Base-by-base conservation (phyloP, 1,140 invertebrate genomes). In the Bombyx mori region DNA sequence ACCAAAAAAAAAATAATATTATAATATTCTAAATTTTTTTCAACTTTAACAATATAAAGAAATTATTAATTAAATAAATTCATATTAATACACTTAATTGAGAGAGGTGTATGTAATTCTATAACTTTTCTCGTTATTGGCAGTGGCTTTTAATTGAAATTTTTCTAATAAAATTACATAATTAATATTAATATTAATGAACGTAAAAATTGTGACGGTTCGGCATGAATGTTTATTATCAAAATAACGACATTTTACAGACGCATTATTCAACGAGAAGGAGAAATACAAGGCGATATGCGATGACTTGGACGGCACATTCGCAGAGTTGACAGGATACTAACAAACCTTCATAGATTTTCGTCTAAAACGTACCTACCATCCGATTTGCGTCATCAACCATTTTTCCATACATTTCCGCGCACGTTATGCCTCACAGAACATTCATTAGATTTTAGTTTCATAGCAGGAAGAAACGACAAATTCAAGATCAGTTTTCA, bases 251-350 rank as follows among this genome's bases (percentile, higher is more conserved):
- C 66, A 78, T 79, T 83, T 87, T 87, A 22, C 82, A 87, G 84
- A 87, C 82, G 62, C 74, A 64, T 82, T 87, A 74, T 94, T 97
- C 90, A 91, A 93, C 90, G 95, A 98, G 91, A 97, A 97, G 92
- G 95, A 97, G 90, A 96, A 97, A 91, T 97, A 97, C 91, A 96
- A 97, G 92, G 92, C 94, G 88, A 94, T 99, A 89, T 94, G 96
- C 89, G 96, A 98, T 88, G 98, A 99, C 90, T 96, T 99, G 93
- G 98, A 99, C 90, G 94, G 96, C 88, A 99, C 97, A 80, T 96
- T 99, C 90, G 93, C 94, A 84, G 94, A 95, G 90, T 91, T 94
- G 89, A 93, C 92, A 82, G 93, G 92, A 92, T 94, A 94, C 91
- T 94, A 94, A 93, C 90, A 76, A 44, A 61, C 68, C 77, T 73